Evolutionary conservation across 2,888 invertebrate species (phyloP).

Genomic region (Mythimna ferrago): DNA sequence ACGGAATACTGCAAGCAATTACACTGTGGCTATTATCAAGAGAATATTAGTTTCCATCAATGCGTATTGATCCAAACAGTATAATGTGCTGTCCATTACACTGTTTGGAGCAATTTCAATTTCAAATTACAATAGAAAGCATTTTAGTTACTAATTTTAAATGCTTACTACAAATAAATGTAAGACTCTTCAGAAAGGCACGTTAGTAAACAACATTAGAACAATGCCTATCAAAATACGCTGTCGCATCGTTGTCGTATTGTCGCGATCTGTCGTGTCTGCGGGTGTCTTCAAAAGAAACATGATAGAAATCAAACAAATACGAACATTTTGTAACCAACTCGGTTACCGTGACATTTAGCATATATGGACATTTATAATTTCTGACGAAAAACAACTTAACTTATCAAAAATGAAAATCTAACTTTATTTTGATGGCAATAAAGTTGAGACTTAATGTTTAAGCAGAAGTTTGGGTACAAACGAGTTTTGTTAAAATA

Average conservation of each 20-base stretch:
- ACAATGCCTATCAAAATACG: too few relatives aligned
- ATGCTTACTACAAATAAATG: too few relatives aligned
- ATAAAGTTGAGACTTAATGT: slow-evolving; percentile 44
- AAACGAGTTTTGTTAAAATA: slow-evolving; percentile 58
- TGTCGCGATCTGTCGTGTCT: background rate
- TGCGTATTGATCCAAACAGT: background rate
- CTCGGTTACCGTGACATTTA: slow-evolving; percentile 64
- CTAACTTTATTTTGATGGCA: slow-evolving; percentile 31
- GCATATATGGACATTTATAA: slow-evolving; percentile 56
- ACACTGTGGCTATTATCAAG: background rate
- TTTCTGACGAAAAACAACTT: slow-evolving; percentile 55
- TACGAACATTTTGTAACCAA: slow-evolving; percentile 54
- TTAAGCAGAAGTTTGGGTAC: background rate
- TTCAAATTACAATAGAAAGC: background rate
- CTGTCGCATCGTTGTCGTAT: background rate
- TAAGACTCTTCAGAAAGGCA: background rate
- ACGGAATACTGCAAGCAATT: background rate
- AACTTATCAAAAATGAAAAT: slow-evolving; percentile 35
- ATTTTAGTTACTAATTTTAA: background rate
- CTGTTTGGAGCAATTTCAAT: background rate
- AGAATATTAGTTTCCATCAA: background rate
- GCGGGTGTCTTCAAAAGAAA: slow-evolving; percentile 25
- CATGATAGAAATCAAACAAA: slow-evolving; percentile 39
- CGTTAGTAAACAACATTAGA: too few relatives aligned
- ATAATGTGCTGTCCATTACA: too few relatives aligned